phyloP scores from a whole-genome alignment of 2,888 invertebrate species.

The Apodemia mormo region DNA sequence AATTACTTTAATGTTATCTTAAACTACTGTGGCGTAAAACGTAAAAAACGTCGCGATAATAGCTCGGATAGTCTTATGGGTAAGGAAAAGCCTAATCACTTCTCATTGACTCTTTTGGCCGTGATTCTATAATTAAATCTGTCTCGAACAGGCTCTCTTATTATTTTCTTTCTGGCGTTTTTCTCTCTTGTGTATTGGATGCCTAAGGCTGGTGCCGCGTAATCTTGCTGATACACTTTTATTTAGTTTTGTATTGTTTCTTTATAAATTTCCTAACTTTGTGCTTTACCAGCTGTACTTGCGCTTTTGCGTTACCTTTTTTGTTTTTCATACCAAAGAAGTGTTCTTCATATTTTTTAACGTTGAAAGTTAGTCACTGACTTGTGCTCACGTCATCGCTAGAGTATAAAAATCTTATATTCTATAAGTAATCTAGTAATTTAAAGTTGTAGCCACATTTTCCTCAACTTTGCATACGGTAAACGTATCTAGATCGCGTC shows the following conservation, averaged over 20 bases:
- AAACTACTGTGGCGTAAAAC: background rate
- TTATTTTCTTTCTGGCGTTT: constrained; percentile 5
- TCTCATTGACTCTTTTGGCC: constrained; percentile 4
- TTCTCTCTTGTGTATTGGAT: constrained; percentile 11
- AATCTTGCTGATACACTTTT: constrained; percentile 16
- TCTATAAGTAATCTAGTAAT: no score
- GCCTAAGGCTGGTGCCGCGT: constrained; percentile 9
- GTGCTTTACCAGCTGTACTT: constrained; percentile 6
- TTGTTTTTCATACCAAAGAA: background rate
- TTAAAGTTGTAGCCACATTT: no score
- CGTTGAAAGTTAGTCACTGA: background rate
- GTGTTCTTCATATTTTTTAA: background rate
- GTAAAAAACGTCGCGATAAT: constrained; percentile 5
- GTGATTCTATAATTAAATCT: constrained; percentile 16
- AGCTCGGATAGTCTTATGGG: background rate
- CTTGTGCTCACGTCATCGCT: background rate
- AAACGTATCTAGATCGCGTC: no score
- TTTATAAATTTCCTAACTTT: constrained; percentile 15
- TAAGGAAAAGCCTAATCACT: constrained; percentile 15
- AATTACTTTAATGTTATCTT: background rate
- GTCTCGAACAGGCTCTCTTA: constrained; percentile 12
- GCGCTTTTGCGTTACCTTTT: background rate
- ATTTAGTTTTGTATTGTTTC: constrained; percentile 17
- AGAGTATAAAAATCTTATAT: no score
- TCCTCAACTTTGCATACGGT: no score